Conservation (phyloP, 2,797 vertebrate species). For the Poecilia wingei region DNA sequence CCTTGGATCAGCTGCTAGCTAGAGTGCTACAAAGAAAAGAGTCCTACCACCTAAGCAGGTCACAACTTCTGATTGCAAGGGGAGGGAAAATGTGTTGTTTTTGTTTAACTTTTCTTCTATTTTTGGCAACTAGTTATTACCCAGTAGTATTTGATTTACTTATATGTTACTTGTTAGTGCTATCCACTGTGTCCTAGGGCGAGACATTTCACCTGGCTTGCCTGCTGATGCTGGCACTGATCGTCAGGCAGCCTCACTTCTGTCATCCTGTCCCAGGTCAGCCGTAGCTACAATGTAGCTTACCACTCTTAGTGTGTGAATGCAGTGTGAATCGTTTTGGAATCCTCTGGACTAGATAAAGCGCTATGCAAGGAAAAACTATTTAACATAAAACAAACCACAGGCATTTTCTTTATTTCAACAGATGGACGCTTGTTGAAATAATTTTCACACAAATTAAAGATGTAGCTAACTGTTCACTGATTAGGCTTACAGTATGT, state of each 20-base stretch:
- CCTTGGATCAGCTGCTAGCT: too few species aligned
- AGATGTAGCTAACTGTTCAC: background rate
- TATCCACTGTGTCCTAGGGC: background rate
- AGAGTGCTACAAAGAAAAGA: too few species aligned
- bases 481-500: background rate
- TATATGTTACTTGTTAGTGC: too few species aligned
- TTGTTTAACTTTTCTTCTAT: too few species aligned
- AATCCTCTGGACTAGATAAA: background rate
- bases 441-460: background rate
- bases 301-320: background rate
- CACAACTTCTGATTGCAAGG: too few species aligned
- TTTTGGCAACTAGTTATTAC: too few species aligned
- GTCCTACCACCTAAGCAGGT: too few species aligned
- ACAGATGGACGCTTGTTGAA: background rate
- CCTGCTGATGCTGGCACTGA: background rate
- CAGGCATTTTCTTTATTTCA: background rate
- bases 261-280: background rate
- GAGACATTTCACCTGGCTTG: background rate
- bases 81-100: too few species aligned
- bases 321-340: background rate
- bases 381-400: background rate
- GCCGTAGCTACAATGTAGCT: background rate
- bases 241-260: background rate
- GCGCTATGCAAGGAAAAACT: background rate
- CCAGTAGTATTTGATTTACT: too few species aligned